Evolutionary conservation across 2,797 vertebrate species (phyloP).

Genomic region (Leucoraja ocellata): DNA sequence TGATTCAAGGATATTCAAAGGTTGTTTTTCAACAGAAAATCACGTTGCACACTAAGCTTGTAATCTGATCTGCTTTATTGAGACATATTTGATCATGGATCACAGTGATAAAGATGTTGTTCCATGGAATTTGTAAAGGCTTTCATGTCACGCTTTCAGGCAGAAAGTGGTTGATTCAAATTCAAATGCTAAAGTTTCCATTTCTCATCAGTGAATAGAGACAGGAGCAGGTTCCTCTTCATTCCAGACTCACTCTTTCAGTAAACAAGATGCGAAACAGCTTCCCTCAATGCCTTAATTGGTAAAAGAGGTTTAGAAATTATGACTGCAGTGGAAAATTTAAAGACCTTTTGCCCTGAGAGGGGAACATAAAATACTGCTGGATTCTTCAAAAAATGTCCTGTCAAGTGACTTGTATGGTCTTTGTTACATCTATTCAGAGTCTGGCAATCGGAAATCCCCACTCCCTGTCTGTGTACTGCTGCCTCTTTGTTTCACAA

Average conservation of each 20-base stretch:
- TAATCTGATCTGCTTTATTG: neutral
- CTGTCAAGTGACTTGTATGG: neutral
- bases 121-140: neutral
- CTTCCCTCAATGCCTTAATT: neutral
- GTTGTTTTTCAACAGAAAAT: neutral
- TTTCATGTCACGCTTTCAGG: neutral
- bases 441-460: neutral
- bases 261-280: neutral
- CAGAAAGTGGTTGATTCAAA: neutral
- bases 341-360: neutral
- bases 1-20: neutral
- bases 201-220: neutral
- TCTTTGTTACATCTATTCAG: neutral
- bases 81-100: neutral
- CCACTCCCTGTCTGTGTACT: neutral
- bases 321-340: neutral
- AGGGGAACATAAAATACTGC: neutral
- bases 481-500: neutral
- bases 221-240: constrained; percentile 10
- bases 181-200: constrained; percentile 1
- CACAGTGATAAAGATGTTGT: neutral
- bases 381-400: neutral
- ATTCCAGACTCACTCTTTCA: neutral
- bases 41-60: neutral
- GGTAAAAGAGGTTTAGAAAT: neutral